Evolutionary conservation across 2,797 vertebrate species (phyloP).

Genomic region (Enteromius treurensis): DNA sequence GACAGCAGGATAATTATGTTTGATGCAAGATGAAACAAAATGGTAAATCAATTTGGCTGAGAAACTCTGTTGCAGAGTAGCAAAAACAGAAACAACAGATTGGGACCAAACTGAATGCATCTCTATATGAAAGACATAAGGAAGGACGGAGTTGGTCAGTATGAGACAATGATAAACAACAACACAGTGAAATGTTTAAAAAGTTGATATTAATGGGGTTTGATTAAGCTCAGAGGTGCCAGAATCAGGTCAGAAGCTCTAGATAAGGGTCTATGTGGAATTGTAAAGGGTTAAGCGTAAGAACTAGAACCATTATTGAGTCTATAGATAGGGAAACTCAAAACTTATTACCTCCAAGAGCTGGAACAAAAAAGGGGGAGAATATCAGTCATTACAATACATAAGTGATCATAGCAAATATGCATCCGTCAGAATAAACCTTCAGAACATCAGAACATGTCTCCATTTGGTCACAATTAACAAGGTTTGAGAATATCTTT

Average conservation of each 20-base stretch:
- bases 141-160: constrained; percentile 3
- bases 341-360: constrained; percentile 59
- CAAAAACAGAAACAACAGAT: constrained; percentile 29
- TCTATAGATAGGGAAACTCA: constrained; percentile 39
- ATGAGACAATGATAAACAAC: neutral
- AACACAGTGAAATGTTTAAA: constrained; percentile 39
- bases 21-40: constrained; percentile 24
- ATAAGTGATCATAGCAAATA: constrained; percentile 21
- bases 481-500: constrained; percentile 3
- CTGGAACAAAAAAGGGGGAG: constrained; percentile 52
- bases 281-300: constrained; percentile 42
- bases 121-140: constrained; percentile 9
- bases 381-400: constrained; percentile 52
- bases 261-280: constrained; percentile 31
- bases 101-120: neutral
- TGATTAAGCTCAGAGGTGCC: constrained; percentile 14
- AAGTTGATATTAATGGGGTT: constrained; percentile 5
- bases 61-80: neutral
- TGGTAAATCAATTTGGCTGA: constrained; percentile 14
- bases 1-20: constrained; percentile 35
- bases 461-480: neutral
- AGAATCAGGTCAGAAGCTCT: constrained; percentile 52
- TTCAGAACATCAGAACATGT: neutral
- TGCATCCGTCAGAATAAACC: neutral
- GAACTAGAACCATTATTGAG: constrained; percentile 22